Percentiles rank a stretch among this genome's conserved stretches.
Conservation (phyloP, 2,888 invertebrate species). For the Lymantria monacha region DNA sequence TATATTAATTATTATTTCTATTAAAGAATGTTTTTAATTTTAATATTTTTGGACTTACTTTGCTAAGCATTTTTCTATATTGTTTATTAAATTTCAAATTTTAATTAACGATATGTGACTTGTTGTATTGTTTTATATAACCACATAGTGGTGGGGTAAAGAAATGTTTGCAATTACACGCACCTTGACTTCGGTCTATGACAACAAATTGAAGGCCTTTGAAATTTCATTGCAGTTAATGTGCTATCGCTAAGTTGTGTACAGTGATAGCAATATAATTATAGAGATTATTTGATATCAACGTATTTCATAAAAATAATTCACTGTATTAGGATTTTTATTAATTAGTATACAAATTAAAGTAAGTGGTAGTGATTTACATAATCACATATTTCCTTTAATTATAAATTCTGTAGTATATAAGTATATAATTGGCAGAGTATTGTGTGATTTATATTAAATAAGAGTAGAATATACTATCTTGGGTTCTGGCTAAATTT, state of each 20-base stretch:
- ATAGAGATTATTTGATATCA: too few species aligned
- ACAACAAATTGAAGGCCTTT: background rate
- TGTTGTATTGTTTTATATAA: background rate
- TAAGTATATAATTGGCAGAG: too few species aligned
- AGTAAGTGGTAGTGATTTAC: too few species aligned
- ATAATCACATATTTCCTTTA: too few species aligned
- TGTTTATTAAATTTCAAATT: constrained; percentile 5
- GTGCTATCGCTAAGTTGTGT: background rate
- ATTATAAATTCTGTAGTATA: too few species aligned
- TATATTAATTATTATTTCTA: background rate
- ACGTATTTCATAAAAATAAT: too few species aligned
- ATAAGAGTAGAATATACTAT: too few species aligned
- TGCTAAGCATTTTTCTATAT: constrained; percentile 55
- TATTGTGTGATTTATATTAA: too few species aligned
- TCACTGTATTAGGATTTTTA: too few species aligned
- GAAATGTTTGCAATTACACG: constrained; percentile 19
- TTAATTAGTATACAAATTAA: too few species aligned
- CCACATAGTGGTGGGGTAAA: background rate
- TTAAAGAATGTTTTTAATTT: background rate
- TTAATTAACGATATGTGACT: background rate
- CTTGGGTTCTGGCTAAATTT: too few species aligned
- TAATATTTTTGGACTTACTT: constrained; percentile 43
- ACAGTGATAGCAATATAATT: background rate
- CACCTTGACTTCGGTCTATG: constrained; percentile 15
- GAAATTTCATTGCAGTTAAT: background rate